Evolutionary conservation across 2,797 vertebrate genomes (phyloP), one percentile per base, ranked within the genome.

Genomic region (Tangara arthus): DNA sequence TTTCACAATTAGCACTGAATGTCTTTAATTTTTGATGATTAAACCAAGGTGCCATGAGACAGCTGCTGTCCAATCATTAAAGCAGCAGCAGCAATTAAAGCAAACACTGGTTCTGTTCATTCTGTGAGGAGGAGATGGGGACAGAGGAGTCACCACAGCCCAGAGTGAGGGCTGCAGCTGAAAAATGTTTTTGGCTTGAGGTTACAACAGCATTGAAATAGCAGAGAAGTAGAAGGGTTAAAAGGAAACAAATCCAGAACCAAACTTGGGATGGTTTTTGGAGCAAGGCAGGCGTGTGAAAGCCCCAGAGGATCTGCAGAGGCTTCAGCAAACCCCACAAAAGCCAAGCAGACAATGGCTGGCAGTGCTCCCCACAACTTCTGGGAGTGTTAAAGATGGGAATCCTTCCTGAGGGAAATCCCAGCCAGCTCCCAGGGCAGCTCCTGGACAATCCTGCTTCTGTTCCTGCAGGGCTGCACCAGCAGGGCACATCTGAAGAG

Each of bases 361-460:
- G 82, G 82, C 71, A 91, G 75, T 3, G 5, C 76, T 89, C 26
- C 49, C 44, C 75, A 77, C 37, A 46, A 46, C 64, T 69, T 23
- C 42, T 69, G 90, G 50, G 65, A 65, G 57, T 26, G 23, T 26
- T 75, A 16, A 49, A 72, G 79, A 92, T 88, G 56, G 88, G 60
- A 94, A 90, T 70, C 70, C 82, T 46, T 41, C 66, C 85, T 30
- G 80, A 77, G 87, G 55, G 27, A 79, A 77, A 56, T 18, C 80
- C 79, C 87, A 83, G 94, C 53, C 91, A 85, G 82, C 89, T 95
- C 86, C 22, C 42, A 80, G 81, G 59, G 65, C 82, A 89, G 72
- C 79, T 72, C 70, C 76, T 64, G 85, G 65, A 95, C 91, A 97
- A 96, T 94, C 81, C 70, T 69, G 85, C 89, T 90, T 93, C 91